These are phyloP conservation scores for Menidia beryllina DNA, from an alignment of 2,113 vertebrate species.

Conservation along the genomic window DNA sequence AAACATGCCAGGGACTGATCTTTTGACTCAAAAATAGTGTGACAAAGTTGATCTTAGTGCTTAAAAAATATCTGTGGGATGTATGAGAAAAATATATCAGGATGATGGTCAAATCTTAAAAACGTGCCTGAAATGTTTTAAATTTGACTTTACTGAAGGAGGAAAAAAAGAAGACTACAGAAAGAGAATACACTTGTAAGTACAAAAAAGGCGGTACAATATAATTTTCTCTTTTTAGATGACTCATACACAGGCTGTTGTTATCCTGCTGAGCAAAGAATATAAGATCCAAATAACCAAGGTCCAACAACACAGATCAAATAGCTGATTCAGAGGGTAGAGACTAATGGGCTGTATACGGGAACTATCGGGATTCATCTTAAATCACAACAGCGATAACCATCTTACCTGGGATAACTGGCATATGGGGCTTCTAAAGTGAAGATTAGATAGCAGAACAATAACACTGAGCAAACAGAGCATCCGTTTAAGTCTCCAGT, in stretches of 20 bases:
- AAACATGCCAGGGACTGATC: slow-evolving; percentile 34
- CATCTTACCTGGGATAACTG: slow-evolving; percentile 45
- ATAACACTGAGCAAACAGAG: slow-evolving; percentile 66
- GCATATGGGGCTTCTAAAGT: slow-evolving; percentile 51
- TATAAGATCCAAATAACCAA: slow-evolving; percentile 12
- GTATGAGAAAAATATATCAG: slow-evolving; percentile 6
- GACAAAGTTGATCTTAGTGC: slow-evolving; percentile 47
- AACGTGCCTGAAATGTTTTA: slow-evolving; percentile 51
- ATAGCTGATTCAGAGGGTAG: slow-evolving; percentile 35
- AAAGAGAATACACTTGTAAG: slow-evolving; percentile 3
- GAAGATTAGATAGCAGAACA: slow-evolving; percentile 48
- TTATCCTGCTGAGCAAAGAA: neutral
- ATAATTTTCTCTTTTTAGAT: slow-evolving; percentile 12
- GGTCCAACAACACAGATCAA: slow-evolving; percentile 39
- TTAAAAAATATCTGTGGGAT: slow-evolving; percentile 34
- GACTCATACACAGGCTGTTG: neutral
- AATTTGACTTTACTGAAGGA: slow-evolving; percentile 1
- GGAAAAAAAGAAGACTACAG: slow-evolving; percentile 11
- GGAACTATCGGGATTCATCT: slow-evolving; percentile 53
- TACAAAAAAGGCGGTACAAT: slow-evolving; percentile 33
- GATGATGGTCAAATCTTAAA: slow-evolving; percentile 42
- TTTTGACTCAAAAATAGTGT: slow-evolving; percentile 24
- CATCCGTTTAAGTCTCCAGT: slow-evolving; percentile 24
- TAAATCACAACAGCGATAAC: slow-evolving; percentile 66
- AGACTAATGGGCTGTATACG: slow-evolving; percentile 46